Evolutionary conservation across 2,113 vertebrate genomes (phyloP).

Genomic region (Mellivora capensis): DNA sequence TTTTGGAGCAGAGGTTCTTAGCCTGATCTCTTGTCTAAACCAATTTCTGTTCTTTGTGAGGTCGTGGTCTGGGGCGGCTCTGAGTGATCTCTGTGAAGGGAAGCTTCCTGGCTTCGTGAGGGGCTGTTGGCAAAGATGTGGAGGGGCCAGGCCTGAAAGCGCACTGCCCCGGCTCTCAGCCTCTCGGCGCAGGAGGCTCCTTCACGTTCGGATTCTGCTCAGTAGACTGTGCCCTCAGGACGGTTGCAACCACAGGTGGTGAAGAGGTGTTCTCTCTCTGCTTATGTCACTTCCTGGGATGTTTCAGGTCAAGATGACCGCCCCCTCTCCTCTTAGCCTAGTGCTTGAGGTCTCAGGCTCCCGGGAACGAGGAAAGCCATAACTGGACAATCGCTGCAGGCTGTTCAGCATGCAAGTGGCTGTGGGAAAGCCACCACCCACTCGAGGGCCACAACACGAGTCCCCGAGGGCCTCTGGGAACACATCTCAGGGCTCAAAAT

Average conservation of each 20-base stretch:
- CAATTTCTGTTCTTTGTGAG: slow-evolving; percentile 59
- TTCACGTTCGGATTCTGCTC: background rate
- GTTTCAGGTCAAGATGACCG: background rate
- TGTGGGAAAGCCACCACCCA: background rate
- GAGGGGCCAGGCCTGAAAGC: background rate
- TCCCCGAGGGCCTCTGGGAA: background rate
- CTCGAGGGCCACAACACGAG: background rate
- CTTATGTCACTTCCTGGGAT: background rate
- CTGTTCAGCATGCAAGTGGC: too few species aligned
- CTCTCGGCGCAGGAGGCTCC: background rate
- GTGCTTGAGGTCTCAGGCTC: background rate
- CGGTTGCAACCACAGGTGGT: background rate
- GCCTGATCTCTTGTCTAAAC: slow-evolving; percentile 72
- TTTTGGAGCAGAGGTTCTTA: slow-evolving; percentile 78
- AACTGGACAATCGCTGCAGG: background rate
- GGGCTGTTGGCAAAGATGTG: background rate
- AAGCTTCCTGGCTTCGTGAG: background rate
- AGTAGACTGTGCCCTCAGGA: background rate
- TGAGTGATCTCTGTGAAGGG: background rate
- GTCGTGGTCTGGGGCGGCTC: slow-evolving; percentile 31
- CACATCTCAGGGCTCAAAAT: background rate
- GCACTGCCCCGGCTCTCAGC: background rate
- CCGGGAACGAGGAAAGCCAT: background rate
- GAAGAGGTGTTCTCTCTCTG: background rate
- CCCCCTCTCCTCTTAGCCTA: background rate